Conservation (phyloP, 2,888 invertebrate genomes). For the Lasioglossum pauxillum region DNA sequence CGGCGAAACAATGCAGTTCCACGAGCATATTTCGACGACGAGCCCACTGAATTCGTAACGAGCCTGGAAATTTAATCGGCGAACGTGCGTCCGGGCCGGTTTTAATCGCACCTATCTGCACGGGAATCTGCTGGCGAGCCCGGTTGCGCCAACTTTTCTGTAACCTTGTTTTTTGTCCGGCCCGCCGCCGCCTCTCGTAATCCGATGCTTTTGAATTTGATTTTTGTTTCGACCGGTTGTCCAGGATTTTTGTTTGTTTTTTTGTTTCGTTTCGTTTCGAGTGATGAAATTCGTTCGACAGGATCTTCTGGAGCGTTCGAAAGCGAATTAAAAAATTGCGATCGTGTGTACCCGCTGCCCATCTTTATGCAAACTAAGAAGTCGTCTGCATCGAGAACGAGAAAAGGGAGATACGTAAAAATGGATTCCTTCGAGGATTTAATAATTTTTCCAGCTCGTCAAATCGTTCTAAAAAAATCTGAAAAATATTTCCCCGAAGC, state of each 20-base stretch:
- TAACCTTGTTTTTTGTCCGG: background rate
- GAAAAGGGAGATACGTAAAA: no score
- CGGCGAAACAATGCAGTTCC: background rate
- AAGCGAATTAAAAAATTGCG: background rate
- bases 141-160: background rate
- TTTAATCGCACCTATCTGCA: background rate
- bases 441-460: background rate
- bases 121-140: background rate
- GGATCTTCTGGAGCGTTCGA: background rate
- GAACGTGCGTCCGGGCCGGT: background rate
- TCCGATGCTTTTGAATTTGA: background rate
- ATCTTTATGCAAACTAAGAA: background rate
- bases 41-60: constrained; percentile 5
- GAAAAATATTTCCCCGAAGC: background rate
- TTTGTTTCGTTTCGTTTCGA: background rate
- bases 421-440: no score
- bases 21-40: constrained; percentile 17
- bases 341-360: background rate
- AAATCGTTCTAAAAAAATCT: background rate
- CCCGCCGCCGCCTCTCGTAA: background rate
- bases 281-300: background rate
- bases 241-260: background rate
- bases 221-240: background rate
- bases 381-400: no score
- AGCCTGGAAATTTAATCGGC: background rate